Evolutionary conservation across 92 coral and sea anemone species (phyloP), one percentile per base, ranked within the genome.

Genomic region (Siderastrea radians): DNA sequence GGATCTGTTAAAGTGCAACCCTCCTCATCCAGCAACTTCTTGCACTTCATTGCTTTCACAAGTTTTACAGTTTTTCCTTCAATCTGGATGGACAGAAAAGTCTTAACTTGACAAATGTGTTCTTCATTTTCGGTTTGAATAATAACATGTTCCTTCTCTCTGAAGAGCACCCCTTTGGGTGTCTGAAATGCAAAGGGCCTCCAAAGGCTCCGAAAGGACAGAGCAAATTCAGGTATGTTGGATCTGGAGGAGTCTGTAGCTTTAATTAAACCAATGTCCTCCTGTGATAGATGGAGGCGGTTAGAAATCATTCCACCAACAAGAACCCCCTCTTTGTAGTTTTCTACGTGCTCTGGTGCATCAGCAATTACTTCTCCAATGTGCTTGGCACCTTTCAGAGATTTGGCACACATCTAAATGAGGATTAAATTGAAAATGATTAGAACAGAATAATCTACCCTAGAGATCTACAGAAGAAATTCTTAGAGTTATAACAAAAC

Each of bases 331-430:
- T 86, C 75, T 6, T 62, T 78, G 71, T 60, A 86, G 90, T 78
- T 77, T 55, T 71, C 67, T 26, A 63, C 63, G 8, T 77, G 61
- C 48, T 77, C 65, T 54, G 84, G 59, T 49, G 84, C 16, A 77
- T 51, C 78, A 59, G 75, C 72, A 77, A 76, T 62, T 78, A 63
- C 38, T 54, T 87, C 80, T 50, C 68, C 71, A 68, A 87, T 68
- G 61, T 79, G 67, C 50, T 87, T 62, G 58, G 90, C 90, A 57
- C 65, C 90, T 66, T 68, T 63, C 62, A 87, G 60, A 45, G 78
- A 54, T 79, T 87, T 78, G 85, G 90, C 84, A 78, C 78, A 79
- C 90, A 87, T 87, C 90, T 87, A 45, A 55, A 87, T 44, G 47
- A 6, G 3, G 65, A n/a, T 17, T 38, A 79, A 71, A 55, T 54